Conservation (phyloP, 2,888 invertebrate genomes). For the Aphidius colemani region DNA sequence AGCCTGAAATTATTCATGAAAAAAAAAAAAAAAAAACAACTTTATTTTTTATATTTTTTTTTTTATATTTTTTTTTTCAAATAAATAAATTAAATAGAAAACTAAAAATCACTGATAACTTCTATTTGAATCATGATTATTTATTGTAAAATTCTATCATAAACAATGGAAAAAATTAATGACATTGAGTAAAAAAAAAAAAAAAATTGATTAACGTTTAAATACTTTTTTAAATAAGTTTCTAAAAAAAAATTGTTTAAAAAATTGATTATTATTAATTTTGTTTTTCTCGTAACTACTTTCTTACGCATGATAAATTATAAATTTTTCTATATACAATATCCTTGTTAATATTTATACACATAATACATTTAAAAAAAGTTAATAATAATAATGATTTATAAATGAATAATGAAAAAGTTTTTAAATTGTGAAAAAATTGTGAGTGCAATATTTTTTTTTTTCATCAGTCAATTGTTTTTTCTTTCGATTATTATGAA, state of each 20-base stretch:
- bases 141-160: not conserved
- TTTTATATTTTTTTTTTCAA: no score
- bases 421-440: conserved; percentile 23
- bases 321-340: no score
- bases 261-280: no score
- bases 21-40: no score
- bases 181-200: conserved; percentile 12
- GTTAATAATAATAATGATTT: not conserved
- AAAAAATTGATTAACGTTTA: not conserved
- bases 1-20: no score
- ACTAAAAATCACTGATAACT: no score
- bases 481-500: conserved; percentile 7
- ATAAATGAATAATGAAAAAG: not conserved
- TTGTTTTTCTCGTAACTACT: no score
- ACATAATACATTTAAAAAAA: conserved; percentile 1
- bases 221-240: no score
- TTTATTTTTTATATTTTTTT: no score
- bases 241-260: not conserved
- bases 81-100: no score
- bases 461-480: conserved; percentile 5
- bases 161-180: conserved; percentile 3
- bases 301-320: no score
- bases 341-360: not conserved
- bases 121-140: not conserved
- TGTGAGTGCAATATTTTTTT: conserved; percentile 3